These are phyloP conservation scores for Junonia oenone DNA, from an alignment of 2,888 invertebrate species.

Conservation along the genomic window DNA sequence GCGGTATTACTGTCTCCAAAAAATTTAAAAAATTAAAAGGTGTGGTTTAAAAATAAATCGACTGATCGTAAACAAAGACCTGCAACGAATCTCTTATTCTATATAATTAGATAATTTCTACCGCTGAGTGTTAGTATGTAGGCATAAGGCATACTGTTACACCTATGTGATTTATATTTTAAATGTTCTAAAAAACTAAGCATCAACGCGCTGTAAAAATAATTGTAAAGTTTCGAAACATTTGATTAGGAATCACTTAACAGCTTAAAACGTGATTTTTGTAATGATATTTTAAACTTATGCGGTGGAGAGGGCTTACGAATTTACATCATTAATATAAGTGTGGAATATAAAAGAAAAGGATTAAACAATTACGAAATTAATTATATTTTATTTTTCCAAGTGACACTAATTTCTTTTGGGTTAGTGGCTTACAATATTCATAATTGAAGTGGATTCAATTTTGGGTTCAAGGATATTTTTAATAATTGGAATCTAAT, in stretches of 20 bases:
- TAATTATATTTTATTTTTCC: too few relatives aligned
- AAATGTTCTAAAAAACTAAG: background rate
- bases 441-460: too few relatives aligned
- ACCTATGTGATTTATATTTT: background rate
- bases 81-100: constrained; percentile 42
- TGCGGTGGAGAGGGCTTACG: background rate
- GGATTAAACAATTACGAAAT: too few relatives aligned
- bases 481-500: too few relatives aligned
- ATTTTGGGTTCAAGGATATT: too few relatives aligned
- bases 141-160: background rate
- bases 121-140: background rate
- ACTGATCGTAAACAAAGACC: constrained; percentile 45
- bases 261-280: too few relatives aligned
- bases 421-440: too few relatives aligned
- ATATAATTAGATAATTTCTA: constrained; percentile 2
- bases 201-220: background rate
- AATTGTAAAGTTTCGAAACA: background rate
- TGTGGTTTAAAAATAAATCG: constrained; percentile 5
- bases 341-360: too few relatives aligned
- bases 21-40: background rate
- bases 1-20: background rate
- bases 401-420: too few relatives aligned
- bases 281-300: background rate
- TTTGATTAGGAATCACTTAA: background rate
- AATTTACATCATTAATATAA: too few relatives aligned